A percentile compares a stretch with the other conserved stretches of the same genome.
phyloP scores from a whole-genome alignment of 2,888 invertebrate species.

The Pammene fasciana region DNA sequence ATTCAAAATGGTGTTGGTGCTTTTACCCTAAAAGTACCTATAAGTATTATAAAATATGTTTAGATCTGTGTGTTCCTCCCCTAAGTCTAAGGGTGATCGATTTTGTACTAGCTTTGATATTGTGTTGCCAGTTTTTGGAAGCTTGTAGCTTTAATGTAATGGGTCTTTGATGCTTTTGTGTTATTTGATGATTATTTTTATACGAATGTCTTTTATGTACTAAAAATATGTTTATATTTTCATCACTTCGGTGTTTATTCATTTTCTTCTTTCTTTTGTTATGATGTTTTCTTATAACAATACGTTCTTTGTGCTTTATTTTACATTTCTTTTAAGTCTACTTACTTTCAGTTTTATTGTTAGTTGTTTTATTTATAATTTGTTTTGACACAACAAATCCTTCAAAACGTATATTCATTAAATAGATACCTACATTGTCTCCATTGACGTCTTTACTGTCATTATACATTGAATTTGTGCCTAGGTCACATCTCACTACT shows the following conservation, averaged over 20 bases:
- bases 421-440: not conserved
- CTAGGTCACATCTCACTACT: not conserved
- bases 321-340: not conserved
- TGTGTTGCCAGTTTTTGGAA: constrained; percentile 9
- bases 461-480: not conserved
- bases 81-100: constrained; percentile 15
- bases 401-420: not conserved
- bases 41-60: too few species aligned
- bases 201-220: constrained; percentile 1
- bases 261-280: not conserved
- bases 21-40: too few species aligned
- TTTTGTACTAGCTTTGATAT: constrained; percentile 24
- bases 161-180: constrained; percentile 15
- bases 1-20: too few species aligned
- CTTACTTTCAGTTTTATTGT: not conserved
- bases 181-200: constrained; percentile 8
- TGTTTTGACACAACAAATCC: not conserved
- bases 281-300: not conserved
- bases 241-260: not conserved
- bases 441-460: constrained; percentile 20
- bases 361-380: not conserved
- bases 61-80: not conserved
- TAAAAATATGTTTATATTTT: not conserved
- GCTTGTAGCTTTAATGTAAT: constrained; percentile 8
- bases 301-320: not conserved